Conservation (phyloP, 2,888 invertebrate species). For the Rhagophthalmus giganteus region DNA sequence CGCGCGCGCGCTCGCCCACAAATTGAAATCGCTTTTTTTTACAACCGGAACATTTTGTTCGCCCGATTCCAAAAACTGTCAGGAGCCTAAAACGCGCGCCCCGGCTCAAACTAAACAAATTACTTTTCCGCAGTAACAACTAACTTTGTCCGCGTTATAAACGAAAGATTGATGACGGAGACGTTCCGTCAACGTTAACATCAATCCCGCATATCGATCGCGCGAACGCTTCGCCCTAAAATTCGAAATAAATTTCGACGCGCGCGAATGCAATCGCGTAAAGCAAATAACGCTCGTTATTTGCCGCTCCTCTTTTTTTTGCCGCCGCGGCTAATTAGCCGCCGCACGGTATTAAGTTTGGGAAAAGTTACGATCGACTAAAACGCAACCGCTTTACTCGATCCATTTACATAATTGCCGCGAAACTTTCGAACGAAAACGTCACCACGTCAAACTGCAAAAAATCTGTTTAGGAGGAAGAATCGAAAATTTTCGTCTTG, state of each 20-base stretch:
- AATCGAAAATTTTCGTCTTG: slow-evolving; percentile 1
- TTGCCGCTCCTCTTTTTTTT: background rate
- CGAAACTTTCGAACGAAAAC: slow-evolving; percentile 8
- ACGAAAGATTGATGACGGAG: slow-evolving; percentile 25
- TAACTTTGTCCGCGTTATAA: slow-evolving; percentile 17
- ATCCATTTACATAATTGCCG: slow-evolving; percentile 14
- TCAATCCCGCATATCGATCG: slow-evolving; percentile 19
- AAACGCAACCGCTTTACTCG: slow-evolving; percentile 4
- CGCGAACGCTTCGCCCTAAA: slow-evolving; percentile 1
- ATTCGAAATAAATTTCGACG: slow-evolving; percentile 9
- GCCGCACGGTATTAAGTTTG: slow-evolving; percentile 1
- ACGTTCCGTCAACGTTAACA: slow-evolving; percentile 22
- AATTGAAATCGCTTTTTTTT: no score
- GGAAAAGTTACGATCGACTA: slow-evolving; percentile 4
- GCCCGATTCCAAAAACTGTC: background rate
- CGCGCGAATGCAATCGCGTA: slow-evolving; percentile 18
- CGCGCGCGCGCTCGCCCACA: no score
- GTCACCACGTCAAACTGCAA: slow-evolving; percentile 4
- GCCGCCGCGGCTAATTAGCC: background rate
- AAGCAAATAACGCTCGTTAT: slow-evolving; percentile 6
- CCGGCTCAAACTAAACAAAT: slow-evolving; percentile 10
- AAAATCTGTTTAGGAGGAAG: background rate
- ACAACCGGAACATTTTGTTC: no score
- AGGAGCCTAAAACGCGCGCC: background rate
- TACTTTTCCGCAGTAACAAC: slow-evolving; percentile 24